phyloP scores from a whole-genome alignment of 2,888 invertebrate genomes.

The Petrolisthes cinctipes region DNA sequence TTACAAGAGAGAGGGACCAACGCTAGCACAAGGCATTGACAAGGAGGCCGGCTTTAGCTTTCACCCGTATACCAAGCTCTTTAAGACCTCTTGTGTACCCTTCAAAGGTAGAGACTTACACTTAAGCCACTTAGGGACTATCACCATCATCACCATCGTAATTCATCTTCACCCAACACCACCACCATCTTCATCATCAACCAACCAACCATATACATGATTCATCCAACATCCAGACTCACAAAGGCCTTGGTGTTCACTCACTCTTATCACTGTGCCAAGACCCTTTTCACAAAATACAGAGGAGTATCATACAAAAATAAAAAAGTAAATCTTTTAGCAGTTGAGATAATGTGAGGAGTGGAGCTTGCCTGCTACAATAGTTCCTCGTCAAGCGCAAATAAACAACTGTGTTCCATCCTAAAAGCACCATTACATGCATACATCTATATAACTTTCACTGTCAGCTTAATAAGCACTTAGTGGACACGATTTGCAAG shows the following conservation, averaged over 20 bases:
- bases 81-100: slow-evolving; percentile 47
- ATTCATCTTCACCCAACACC: slow-evolving; percentile 20
- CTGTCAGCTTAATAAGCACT: slow-evolving; percentile 54
- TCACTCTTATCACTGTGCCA: slow-evolving; percentile 54
- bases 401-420: slow-evolving; percentile 48
- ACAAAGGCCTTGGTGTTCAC: slow-evolving; percentile 56
- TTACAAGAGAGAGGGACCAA: slow-evolving; percentile 61
- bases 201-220: slow-evolving; percentile 29
- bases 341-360: slow-evolving; percentile 48
- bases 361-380: slow-evolving; percentile 32
- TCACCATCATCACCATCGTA: slow-evolving; percentile 26
- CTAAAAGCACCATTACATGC: slow-evolving; percentile 57
- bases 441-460: slow-evolving; percentile 51
- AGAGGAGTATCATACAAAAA: slow-evolving; percentile 54
- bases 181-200: slow-evolving; percentile 31
- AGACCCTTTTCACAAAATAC: slow-evolving; percentile 55
- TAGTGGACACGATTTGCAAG: slow-evolving; percentile 58
- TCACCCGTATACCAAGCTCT: slow-evolving; percentile 57
- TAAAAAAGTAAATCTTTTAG: slow-evolving; percentile 56
- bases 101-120: slow-evolving; percentile 21
- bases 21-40: slow-evolving; percentile 61
- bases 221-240: slow-evolving; percentile 46
- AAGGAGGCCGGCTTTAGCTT: slow-evolving; percentile 60
- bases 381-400: slow-evolving; percentile 47
- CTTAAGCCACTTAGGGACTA: slow-evolving; percentile 39